Conservation (phyloP, 2,888 invertebrate genomes). For the Macrophya alboannulata region DNA sequence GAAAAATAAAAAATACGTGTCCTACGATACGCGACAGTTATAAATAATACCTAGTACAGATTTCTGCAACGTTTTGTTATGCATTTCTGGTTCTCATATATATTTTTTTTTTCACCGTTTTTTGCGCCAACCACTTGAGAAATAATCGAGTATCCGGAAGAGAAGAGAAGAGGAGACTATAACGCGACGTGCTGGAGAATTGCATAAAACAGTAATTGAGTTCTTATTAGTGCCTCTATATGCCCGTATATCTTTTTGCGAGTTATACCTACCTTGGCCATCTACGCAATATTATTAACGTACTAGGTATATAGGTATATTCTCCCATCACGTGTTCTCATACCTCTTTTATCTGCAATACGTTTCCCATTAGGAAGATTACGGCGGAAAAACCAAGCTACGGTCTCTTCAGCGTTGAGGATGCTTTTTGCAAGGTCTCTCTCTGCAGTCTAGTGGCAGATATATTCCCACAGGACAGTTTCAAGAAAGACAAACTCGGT, state of each 20-base stretch:
- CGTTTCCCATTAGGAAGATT: conserved; percentile 49
- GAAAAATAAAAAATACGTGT: conserved; percentile 45
- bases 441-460: not conserved
- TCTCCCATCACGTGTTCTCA: conserved; percentile 28
- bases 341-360: conserved; percentile 35
- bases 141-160: conserved; percentile 35
- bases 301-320: not conserved
- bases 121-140: not conserved
- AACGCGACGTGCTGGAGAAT: conserved; percentile 62
- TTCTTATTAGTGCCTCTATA: conserved; percentile 73
- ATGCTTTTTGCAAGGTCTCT: not conserved
- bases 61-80: not conserved
- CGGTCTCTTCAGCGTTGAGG: not conserved
- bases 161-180: conserved; percentile 24
- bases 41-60: conserved; percentile 20
- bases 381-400: conserved; percentile 1
- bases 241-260: conserved; percentile 56
- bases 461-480: conserved; percentile 15
- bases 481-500: not conserved
- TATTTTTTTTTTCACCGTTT: not conserved
- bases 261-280: not conserved
- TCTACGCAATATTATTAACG: conserved; percentile 30
- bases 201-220: conserved; percentile 73
- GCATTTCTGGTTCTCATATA: not conserved
- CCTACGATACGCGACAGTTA: conserved; percentile 35